These are phyloP conservation scores for Orthonychiurus folsomi DNA, from an alignment of 2,888 invertebrate species.

Conservation along the genomic window DNA sequence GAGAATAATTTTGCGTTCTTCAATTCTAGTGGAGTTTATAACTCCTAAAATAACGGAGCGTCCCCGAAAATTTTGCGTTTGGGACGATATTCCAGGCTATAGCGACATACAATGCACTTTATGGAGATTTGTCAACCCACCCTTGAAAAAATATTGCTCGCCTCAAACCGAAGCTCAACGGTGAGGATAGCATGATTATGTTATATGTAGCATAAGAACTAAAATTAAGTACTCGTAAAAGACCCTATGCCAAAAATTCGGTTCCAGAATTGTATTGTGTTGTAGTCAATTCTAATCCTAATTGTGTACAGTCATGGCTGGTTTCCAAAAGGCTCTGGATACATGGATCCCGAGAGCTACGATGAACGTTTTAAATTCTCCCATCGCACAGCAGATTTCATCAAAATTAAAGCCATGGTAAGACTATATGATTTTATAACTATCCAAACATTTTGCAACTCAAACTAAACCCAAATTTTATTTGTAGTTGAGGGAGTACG, in stretches of 20 bases:
- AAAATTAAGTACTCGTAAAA: not conserved
- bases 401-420: slow-evolving; percentile 14
- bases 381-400: slow-evolving; percentile 24
- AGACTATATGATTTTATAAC: too few relatives aligned
- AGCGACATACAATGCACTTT: slow-evolving; percentile 13
- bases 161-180: slow-evolving; percentile 18
- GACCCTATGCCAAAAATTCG: too few relatives aligned
- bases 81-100: slow-evolving; percentile 16
- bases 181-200: slow-evolving; percentile 21
- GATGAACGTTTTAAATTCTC: slow-evolving; percentile 29
- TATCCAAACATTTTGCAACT: too few relatives aligned
- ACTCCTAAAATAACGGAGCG: slow-evolving; percentile 30
- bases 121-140: not conserved
- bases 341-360: slow-evolving; percentile 19
- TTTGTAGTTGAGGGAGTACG: too few relatives aligned
- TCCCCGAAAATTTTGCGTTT: slow-evolving; percentile 8
- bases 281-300: too few relatives aligned
- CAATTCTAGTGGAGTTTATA: slow-evolving; percentile 23
- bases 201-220: slow-evolving; percentile 14
- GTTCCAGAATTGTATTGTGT: too few relatives aligned
- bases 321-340: slow-evolving; percentile 15
- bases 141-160: slow-evolving; percentile 10
- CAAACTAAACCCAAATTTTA: too few relatives aligned
- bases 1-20: not conserved
- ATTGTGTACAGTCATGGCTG: slow-evolving; percentile 23